Evolutionary conservation across 2,113 vertebrate genomes (phyloP).

Genomic region (Isichthys henryi): DNA sequence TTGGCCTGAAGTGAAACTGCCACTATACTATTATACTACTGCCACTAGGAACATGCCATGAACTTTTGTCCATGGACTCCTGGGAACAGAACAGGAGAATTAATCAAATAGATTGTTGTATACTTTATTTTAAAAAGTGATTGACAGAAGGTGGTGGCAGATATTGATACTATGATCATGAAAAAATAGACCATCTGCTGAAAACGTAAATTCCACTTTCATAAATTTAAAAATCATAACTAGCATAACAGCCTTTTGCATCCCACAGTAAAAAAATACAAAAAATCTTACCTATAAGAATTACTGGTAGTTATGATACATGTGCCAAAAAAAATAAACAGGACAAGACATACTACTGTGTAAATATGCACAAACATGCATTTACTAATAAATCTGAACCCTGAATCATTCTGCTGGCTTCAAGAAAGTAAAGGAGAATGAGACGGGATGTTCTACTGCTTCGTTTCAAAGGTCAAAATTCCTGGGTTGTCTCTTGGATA

Average conservation of each 20-base stretch:
- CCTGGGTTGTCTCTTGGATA: slow-evolving; percentile 39
- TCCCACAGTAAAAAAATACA: background rate
- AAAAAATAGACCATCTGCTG: background rate
- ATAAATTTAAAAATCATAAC: background rate
- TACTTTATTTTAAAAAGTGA: background rate
- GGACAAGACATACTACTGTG: background rate
- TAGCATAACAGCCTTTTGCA: background rate
- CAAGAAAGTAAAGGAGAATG: background rate
- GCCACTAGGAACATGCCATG: background rate
- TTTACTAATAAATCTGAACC: background rate
- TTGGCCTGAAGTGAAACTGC: background rate
- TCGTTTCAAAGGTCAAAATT: slow-evolving; percentile 50
- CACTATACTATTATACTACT: background rate
- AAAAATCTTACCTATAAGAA: background rate
- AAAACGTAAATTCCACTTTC: background rate
- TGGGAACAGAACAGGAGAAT: background rate
- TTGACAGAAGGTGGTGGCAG: background rate
- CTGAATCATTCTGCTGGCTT: background rate
- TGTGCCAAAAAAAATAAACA: background rate
- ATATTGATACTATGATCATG: background rate
- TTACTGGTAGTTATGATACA: background rate
- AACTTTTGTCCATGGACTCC: background rate
- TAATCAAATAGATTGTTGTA: background rate
- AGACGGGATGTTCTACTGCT: background rate
- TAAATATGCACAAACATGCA: background rate